phyloP scores from a whole-genome alignment of 2,797 vertebrate genomes.

The Diglossa cyanea region DNA sequence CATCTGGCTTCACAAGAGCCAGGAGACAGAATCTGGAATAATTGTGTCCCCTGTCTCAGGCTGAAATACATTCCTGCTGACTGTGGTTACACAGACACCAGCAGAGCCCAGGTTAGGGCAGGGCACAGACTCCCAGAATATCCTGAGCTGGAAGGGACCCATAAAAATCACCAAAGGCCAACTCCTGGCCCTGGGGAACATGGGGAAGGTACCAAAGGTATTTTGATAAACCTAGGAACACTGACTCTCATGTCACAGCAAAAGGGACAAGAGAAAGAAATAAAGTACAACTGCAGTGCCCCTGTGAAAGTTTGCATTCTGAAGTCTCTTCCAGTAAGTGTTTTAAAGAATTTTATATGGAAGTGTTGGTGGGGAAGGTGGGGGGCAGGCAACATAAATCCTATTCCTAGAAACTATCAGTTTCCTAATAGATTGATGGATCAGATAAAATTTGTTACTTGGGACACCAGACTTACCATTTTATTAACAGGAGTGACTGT shows the following conservation, averaged over 20 bases:
- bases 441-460: neutral
- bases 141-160: neutral
- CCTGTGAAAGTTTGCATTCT: neutral
- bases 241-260: neutral
- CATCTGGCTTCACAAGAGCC: neutral
- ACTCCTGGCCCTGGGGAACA: neutral
- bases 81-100: neutral
- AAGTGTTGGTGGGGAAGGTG: no score
- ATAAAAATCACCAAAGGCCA: rapidly evolving
- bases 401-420: neutral
- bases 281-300: neutral
- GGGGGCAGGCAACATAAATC: neutral
- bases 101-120: neutral
- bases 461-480: neutral
- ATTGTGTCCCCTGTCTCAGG: neutral
- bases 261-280: neutral
- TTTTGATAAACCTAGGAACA: neutral
- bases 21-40: neutral
- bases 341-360: neutral
- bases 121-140: neutral
- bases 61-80: neutral
- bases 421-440: neutral
- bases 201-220: neutral
- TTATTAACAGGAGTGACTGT: neutral
- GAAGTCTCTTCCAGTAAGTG: neutral